phyloP scores from a whole-genome alignment of 2,888 invertebrate genomes.

The Osedax frankpressi region DNA sequence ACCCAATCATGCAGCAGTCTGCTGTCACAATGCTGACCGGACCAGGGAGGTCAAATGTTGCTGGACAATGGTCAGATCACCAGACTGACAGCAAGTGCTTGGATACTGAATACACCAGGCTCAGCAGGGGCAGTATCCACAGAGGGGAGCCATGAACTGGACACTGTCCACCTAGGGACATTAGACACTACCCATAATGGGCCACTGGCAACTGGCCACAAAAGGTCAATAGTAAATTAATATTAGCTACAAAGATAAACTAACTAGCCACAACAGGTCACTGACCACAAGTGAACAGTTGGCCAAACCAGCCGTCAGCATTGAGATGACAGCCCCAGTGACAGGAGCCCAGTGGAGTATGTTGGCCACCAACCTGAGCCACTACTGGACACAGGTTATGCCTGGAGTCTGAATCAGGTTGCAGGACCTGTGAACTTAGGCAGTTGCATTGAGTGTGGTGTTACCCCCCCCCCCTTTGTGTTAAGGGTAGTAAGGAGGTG shows the following conservation, averaged over 20 bases:
- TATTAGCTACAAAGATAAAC: slow-evolving; percentile 5
- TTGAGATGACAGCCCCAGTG: not conserved
- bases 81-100: slow-evolving; percentile 6
- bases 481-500: not conserved
- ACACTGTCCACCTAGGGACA: not conserved
- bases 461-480: too few relatives aligned
- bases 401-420: not conserved
- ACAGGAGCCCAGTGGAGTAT: not conserved
- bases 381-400: not conserved
- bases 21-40: slow-evolving; percentile 1
- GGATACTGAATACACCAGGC: not conserved
- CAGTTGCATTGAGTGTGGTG: too few relatives aligned
- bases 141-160: too few relatives aligned
- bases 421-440: not conserved
- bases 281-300: too few relatives aligned
- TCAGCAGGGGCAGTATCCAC: not conserved
- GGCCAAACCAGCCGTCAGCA: not conserved
- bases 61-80: not conserved
- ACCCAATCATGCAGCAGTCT: slow-evolving; percentile 3
- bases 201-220: not conserved
- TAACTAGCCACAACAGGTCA: not conserved
- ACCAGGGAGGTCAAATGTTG: not conserved
- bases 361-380: not conserved
- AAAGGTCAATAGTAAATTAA: not conserved
- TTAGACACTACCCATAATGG: not conserved